Conservation (phyloP, 2,888 invertebrate species). For the Drosophila colorata region DNA sequence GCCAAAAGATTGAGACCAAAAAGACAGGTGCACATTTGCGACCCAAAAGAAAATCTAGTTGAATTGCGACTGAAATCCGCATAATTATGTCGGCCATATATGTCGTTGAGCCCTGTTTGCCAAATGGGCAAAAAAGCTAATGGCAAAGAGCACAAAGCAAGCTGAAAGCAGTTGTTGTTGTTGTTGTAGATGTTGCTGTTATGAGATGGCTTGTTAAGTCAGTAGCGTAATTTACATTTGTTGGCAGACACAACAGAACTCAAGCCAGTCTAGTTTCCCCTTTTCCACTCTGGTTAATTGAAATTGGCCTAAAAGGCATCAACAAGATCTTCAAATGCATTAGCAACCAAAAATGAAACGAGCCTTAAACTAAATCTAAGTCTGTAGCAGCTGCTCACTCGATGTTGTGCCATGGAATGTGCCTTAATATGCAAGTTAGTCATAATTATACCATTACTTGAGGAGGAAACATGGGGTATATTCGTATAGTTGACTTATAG, state of each 20-base stretch:
- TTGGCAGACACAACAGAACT: conserved; percentile 17
- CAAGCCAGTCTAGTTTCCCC: neutral
- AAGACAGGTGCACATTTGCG: neutral
- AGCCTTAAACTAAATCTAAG: conserved; percentile 2
- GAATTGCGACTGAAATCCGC: conserved; percentile 26
- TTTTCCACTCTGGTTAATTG: conserved; percentile 50
- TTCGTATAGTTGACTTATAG: neutral
- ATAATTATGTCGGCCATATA: conserved; percentile 37
- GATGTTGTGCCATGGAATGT: neutral
- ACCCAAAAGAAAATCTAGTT: conserved; percentile 2
- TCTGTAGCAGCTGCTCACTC: neutral
- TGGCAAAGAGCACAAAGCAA: conserved; percentile 2
- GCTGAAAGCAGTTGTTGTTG: conserved; percentile 24
- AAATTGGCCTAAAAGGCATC: conserved; percentile 40
- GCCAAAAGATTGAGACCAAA: conserved; percentile 11
- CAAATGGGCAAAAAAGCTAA: conserved; percentile 34
- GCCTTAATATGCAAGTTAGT: conserved; percentile 16
- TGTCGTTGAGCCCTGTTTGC: conserved; percentile 9
- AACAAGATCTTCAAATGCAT: conserved; percentile 19
- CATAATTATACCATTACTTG: conserved; percentile 12
- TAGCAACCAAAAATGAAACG: neutral
- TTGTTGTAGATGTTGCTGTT: conserved; percentile 27
- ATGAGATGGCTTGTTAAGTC: conserved; percentile 56
- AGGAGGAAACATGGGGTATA: neutral
- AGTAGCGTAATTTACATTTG: conserved; percentile 76